A percentile compares a stretch with the other conserved stretches of the same genome.
phyloP scores from a whole-genome alignment of 1,140 invertebrate species.

The Nomia melanderi region DNA sequence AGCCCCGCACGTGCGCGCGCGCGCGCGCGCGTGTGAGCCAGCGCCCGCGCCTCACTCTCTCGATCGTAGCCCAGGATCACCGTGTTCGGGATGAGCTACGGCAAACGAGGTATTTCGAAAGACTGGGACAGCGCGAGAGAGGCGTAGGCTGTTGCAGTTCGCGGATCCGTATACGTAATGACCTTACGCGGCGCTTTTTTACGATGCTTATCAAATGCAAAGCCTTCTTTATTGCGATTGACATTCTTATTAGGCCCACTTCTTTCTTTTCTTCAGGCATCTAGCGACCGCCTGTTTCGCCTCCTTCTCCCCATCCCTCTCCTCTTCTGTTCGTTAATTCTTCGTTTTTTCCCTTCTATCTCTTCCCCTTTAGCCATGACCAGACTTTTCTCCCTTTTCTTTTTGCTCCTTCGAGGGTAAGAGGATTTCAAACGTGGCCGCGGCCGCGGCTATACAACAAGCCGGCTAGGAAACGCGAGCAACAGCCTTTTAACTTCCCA shows the following conservation, averaged over 20 bases:
- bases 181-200: constrained; percentile 74
- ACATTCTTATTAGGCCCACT: constrained; percentile 75
- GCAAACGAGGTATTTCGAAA: constrained; percentile 53
- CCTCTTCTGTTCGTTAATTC: background rate
- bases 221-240: constrained; percentile 79
- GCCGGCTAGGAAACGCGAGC: constrained; percentile 24
- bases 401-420: constrained; percentile 29
- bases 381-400: constrained; percentile 17
- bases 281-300: constrained; percentile 25
- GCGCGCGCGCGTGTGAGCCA: too few relatives aligned
- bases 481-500: constrained; percentile 63
- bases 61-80: constrained; percentile 22
- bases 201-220: constrained; percentile 78
- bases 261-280: constrained; percentile 13
- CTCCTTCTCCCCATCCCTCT: constrained; percentile 6
- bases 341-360: constrained; percentile 11
- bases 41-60: constrained; percentile 14
- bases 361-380: background rate
- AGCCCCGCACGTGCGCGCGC: constrained; percentile 14
- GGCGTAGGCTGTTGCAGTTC: constrained; percentile 49
- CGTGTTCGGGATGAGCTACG: constrained; percentile 45
- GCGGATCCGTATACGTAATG: constrained; percentile 64
- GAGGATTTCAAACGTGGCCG: constrained; percentile 63
- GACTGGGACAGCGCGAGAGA: constrained; percentile 21
- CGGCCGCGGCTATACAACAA: constrained; percentile 34